Conservation (phyloP, 2,113 vertebrate species). For the Microcebus jonahi region DNA sequence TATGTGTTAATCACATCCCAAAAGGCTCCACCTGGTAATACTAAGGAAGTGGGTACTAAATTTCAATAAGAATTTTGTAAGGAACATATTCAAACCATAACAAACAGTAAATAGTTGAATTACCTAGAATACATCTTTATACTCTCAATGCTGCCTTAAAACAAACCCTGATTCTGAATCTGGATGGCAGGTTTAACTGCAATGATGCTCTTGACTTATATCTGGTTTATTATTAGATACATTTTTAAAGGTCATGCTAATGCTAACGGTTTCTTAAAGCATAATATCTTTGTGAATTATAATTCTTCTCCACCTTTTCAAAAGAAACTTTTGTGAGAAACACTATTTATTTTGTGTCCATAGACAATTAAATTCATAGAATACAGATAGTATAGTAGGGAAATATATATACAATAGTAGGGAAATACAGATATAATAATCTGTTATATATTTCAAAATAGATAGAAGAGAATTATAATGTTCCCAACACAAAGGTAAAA, state of each 20-base stretch:
- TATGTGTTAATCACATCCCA: neutral
- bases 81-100: neutral
- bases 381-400: neutral
- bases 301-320: neutral
- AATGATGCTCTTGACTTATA: neutral
- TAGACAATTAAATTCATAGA: conserved; percentile 31
- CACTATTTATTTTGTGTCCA: neutral
- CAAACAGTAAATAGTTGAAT: neutral
- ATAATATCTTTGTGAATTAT: neutral
- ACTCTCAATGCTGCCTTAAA: neutral
- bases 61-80: neutral
- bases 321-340: neutral
- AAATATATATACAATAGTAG: neutral
- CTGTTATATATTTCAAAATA: neutral
- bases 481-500: neutral
- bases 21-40: neutral
- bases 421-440: neutral
- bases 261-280: neutral
- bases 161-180: neutral
- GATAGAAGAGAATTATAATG: neutral
- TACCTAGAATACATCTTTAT: neutral
- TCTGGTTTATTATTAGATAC: neutral
- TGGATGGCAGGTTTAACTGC: neutral
- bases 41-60: neutral
- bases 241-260: neutral